Percentiles rank a stretch among this genome's conserved stretches.
Evolutionary conservation across 2,113 vertebrate species (phyloP).

Genomic region (Tragelaphus buxtoni): DNA sequence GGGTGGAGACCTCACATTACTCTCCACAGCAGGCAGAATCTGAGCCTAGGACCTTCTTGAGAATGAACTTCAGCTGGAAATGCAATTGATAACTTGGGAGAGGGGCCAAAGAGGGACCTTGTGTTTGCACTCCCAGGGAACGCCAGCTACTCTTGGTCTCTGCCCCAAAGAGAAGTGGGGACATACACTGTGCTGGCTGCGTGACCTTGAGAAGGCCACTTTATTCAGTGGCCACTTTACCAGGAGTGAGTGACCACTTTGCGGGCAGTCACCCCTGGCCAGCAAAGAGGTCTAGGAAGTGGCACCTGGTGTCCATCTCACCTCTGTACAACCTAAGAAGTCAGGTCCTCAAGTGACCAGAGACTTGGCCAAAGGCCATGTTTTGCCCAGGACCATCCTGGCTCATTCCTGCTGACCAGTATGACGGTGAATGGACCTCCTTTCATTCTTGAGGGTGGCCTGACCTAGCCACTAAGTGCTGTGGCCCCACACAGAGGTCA

Average conservation of each 20-base stretch:
- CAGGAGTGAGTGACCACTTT: background rate
- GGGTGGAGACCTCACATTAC: background rate
- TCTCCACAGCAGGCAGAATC: background rate
- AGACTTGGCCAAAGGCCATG: background rate
- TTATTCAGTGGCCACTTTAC: background rate
- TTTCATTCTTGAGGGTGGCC: background rate
- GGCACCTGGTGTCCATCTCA: background rate
- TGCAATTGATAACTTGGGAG: fast-evolving
- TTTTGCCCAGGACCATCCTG: background rate
- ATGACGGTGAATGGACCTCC: fast-evolving
- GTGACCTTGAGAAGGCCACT: background rate
- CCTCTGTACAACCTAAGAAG: background rate
- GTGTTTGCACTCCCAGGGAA: background rate
- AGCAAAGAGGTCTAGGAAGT: background rate
- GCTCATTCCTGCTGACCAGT: background rate
- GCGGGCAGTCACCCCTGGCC: background rate
- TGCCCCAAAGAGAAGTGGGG: background rate
- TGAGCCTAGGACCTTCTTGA: background rate
- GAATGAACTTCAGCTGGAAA: background rate
- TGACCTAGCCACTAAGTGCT: background rate
- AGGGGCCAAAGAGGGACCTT: background rate
- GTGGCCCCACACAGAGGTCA: background rate
- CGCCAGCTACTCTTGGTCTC: background rate
- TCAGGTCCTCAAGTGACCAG: background rate
- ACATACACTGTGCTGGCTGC: background rate